Conservation (phyloP, 2,797 vertebrate species). For the Clarias fuscus region DNA sequence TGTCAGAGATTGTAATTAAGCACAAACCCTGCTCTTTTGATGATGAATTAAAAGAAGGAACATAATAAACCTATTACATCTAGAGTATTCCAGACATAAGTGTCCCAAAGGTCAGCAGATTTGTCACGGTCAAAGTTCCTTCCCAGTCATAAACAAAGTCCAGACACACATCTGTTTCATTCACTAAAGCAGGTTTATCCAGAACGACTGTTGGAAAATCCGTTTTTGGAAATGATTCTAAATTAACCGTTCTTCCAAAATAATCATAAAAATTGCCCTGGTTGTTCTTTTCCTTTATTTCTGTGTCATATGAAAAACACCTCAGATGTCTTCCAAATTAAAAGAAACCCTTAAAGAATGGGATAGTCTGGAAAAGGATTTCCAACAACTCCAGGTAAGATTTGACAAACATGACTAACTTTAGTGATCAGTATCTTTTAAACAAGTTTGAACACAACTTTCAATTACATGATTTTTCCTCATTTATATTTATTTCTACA, state of each 20-base stretch:
- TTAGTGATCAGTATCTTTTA: background rate
- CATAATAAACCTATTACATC: background rate
- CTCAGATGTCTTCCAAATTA: constrained; percentile 63
- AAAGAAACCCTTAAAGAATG: constrained; percentile 79
- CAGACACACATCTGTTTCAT: constrained; percentile 11
- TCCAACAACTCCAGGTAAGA: constrained; percentile 84
- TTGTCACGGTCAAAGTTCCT: constrained; percentile 70
- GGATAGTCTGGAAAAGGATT: constrained; percentile 82
- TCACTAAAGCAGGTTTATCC: background rate
- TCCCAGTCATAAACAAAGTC: constrained; percentile 62
- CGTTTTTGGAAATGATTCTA: constrained; percentile 6
- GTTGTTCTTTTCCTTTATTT: background rate
- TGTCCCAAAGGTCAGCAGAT: constrained; percentile 55
- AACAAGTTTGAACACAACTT: background rate
- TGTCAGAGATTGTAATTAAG: background rate
- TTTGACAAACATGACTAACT: background rate
- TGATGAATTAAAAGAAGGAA: background rate
- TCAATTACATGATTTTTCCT: no score
- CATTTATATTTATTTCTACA: no score
- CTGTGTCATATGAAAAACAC: background rate
- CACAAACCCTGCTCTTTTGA: background rate
- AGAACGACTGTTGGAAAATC: background rate
- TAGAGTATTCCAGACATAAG: constrained; percentile 26
- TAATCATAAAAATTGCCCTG: background rate
- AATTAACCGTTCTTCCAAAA: constrained; percentile 11